Base-by-base conservation (phyloP, 2,113 vertebrate species). In the Etheostoma cragini region DNA sequence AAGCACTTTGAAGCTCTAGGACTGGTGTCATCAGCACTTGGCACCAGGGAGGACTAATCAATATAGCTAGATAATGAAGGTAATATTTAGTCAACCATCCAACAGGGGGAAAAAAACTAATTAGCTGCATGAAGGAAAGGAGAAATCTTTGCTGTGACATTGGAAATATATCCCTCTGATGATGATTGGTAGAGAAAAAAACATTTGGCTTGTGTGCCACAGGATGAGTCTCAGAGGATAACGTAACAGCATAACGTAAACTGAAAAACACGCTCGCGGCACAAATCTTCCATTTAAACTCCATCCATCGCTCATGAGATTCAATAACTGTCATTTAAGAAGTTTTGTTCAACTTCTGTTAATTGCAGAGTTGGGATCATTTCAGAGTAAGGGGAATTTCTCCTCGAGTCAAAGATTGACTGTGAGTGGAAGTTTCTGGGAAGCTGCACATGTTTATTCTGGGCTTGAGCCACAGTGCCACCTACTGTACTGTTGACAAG, bases 381-480 rank as follows among this genome's bases (percentile, higher is more conserved):
- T 82, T 78, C 69, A 38, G 38, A 38, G 38, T 49, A 47, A 13
- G 30, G 14, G 30, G 67, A 5, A 22, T 22, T 60, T 42, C 66
- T 63, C 45, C 50, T 47, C n/a, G 8, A 38, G 38, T 38, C 10
- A 22, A 82, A 68, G 38, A 73, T 8, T 84, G 69, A 63, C 42
- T 57, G 49, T 24, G 49, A 65, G 63, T 24, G n/a, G 26, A 61
- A 68, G 60, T 64, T 11, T 47, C 50, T 62, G 38, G 15, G 45
- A 57, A 30, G 67, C 22, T 60, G 72, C 68, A 15, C 15, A 15
- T n/a, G 66, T 73, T 72, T 60, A 15, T 35, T 67, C 78, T 80
- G 68, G 68, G 69, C 73, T 91, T 91, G 84, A 84, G 68, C 81
- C 92, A 94, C 92, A 95, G 91, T 93, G 94, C 91, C 94, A 91